Base-by-base conservation (phyloP, 2,888 invertebrate species). In the Lepidonotus clava region DNA sequence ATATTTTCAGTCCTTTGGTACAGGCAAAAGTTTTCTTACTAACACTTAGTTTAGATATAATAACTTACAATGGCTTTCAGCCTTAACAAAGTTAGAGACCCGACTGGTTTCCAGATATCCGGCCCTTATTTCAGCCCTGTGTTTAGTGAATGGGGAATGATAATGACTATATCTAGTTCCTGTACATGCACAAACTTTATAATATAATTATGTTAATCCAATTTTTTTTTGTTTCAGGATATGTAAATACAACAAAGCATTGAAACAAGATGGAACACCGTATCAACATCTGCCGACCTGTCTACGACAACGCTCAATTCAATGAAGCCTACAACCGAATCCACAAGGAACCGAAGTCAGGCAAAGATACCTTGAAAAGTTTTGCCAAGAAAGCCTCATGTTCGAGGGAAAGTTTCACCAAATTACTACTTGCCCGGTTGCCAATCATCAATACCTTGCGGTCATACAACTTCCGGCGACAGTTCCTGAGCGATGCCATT, bases 401-500 rank as follows among this genome's bases (percentile, higher is more conserved):
- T 36, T 56, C 83, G 11, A 14, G 83, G 21, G 28, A 83, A 36
- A 34, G 38, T 18, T 1, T 83, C 34, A 53, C 4, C 8, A 36
- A 83, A 4, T 14, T 24, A 38, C 34, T 83, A 0, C 46, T 71
- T 1, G 24, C 67, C 6, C 14, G 28, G 8, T 18, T 86, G 14
- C 86, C 86, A 8, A 14, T 86, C 21, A 66, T 77, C 5, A 38
- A 86, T 18, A 86, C 76, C 0, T 14, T 86, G 38, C 41, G 77
- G 18, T 36, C 14, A 6, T 86, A 86, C 40, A 46, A 86, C n/a
- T 5, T 51, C n/a, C 40, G 77, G 36, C 36, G 41, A 4, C 34
- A 80, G 51, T 34, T 88, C 5, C 8, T 83, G 41, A 46, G 56
- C 18, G 88, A 88, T 66, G 66, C 85, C 53, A 71, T 86, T 5